Evolutionary conservation across 2,888 invertebrate genomes (phyloP), one percentile per base, ranked within the genome.

Genomic region (Bruchidius siliquastri): DNA sequence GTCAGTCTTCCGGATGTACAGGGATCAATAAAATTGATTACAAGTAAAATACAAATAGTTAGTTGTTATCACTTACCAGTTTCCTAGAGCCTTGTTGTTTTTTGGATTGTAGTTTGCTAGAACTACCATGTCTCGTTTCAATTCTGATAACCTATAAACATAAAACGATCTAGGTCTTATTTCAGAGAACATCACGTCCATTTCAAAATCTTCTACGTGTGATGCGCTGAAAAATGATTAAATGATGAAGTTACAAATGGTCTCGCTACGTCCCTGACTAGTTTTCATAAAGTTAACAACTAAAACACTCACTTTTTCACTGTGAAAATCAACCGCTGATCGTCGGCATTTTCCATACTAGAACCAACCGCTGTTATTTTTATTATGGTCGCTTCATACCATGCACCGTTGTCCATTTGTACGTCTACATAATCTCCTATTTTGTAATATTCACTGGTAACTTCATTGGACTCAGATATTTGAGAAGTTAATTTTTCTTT

Each of bases 81-180:
- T 89, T 4, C 95, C 95, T 80, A 90, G 87, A 78, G 90, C 89
- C 21, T 87, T 85, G 0, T 91, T 91, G 13, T 92, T 87, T 74
- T 94, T 94, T 13, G 90, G 88, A 82, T 95, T 94, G 82, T 93
- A 90, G 85, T 95, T 95, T 0, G 92, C 88, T 90, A 95, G 90
- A 10, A 95, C 90, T 72, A 82, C 88, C 78, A 91, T 89, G 0
- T 91, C 92, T 4, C 87, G 84, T 79, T 89, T 85, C 22, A 94
- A 82, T 72, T 92, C 88, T 0, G 87, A 83, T 20, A 89, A 82
- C 21, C 88, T 83, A 71, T 92, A 85, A 22, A 86, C 85, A 26
- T 84, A 88, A 76, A 89, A 87, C 0, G 94, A 91, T 79, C 94
- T 87, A 0, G 95, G 95, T 73, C 95, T 88, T 71, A 95, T 89